phyloP scores from a whole-genome alignment of 1,140 invertebrate species.

The Meloidogyne floridensis region DNA sequence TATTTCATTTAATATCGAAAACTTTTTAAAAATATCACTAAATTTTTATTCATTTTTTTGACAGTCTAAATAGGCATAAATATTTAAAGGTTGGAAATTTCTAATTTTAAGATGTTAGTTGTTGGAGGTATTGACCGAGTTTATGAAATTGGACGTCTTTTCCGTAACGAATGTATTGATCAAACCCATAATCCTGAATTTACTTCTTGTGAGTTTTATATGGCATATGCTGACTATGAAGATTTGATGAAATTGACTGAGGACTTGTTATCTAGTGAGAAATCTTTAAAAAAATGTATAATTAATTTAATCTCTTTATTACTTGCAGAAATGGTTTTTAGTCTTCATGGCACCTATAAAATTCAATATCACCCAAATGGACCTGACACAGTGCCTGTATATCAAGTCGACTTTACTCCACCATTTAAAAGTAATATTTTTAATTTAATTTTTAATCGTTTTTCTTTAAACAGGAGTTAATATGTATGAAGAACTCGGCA shows the following conservation, averaged over 20 bases:
- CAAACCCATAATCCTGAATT: constrained; percentile 99
- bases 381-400: constrained; percentile 75
- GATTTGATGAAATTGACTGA: constrained; percentile 92
- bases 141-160: constrained; percentile 95
- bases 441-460: constrained; percentile 1
- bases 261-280: constrained; percentile 78
- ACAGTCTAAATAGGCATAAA: too few relatives aligned
- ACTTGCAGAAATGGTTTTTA: constrained; percentile 74
- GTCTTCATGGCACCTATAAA: constrained; percentile 74
- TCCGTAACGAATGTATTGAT: constrained; percentile 98
- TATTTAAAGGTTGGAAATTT: too few relatives aligned
- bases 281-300: not conserved
- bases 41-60: too few relatives aligned
- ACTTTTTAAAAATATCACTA: too few relatives aligned
- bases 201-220: constrained; percentile 98
- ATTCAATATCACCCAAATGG: constrained; percentile 91
- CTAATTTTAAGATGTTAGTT: constrained; percentile 78
- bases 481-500: constrained; percentile 88
- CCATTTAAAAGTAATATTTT: constrained; percentile 78
- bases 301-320: constrained; percentile 11
- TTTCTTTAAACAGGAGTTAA: constrained; percentile 69
- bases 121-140: constrained; percentile 95
- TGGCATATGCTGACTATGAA: constrained; percentile 99
- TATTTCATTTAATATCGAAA: too few relatives aligned
- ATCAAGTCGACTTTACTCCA: constrained; percentile 92